Percentiles rank a stretch among this genome's conserved stretches.
Evolutionary conservation across 2,888 invertebrate genomes (phyloP).

Genomic region (Epistrophe eligans): DNA sequence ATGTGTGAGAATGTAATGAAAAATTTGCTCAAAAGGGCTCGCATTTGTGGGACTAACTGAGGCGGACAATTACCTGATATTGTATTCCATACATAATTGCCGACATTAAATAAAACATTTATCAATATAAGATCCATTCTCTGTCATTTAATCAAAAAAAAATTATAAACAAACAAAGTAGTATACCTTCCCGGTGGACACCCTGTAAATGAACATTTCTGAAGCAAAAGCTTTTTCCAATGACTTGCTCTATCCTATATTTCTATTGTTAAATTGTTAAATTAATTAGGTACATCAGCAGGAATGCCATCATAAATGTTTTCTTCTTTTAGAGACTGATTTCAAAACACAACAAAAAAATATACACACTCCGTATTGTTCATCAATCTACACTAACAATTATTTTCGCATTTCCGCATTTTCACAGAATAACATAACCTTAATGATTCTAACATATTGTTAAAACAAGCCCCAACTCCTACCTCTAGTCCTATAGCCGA

Average conservation of each 20-base stretch:
- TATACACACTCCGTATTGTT: constrained; percentile 9
- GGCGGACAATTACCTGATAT: too few relatives aligned
- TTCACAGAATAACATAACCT: constrained; percentile 28
- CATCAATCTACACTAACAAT: constrained; percentile 34
- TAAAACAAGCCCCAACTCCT: constrained; percentile 18
- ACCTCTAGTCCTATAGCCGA: neutral
- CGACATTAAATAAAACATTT: too few relatives aligned
- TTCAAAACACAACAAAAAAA: neutral
- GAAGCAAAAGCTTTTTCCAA: neutral
- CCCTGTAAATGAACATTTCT: too few relatives aligned
- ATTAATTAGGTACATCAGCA: neutral
- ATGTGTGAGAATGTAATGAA: too few relatives aligned
- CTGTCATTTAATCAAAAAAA: too few relatives aligned
- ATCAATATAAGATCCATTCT: too few relatives aligned
- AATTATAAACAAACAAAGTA: too few relatives aligned
- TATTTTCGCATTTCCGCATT: constrained; percentile 39
- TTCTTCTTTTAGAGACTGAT: neutral
- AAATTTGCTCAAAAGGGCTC: too few relatives aligned
- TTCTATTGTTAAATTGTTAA: neutral
- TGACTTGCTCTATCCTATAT: neutral
- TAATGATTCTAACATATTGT: constrained; percentile 38
- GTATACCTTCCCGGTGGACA: too few relatives aligned
- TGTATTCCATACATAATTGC: too few relatives aligned
- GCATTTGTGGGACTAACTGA: too few relatives aligned
- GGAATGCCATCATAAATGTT: neutral